Evolutionary conservation across 2,888 invertebrate species (phyloP).

Genomic region (Zeuzera pyrina): DNA sequence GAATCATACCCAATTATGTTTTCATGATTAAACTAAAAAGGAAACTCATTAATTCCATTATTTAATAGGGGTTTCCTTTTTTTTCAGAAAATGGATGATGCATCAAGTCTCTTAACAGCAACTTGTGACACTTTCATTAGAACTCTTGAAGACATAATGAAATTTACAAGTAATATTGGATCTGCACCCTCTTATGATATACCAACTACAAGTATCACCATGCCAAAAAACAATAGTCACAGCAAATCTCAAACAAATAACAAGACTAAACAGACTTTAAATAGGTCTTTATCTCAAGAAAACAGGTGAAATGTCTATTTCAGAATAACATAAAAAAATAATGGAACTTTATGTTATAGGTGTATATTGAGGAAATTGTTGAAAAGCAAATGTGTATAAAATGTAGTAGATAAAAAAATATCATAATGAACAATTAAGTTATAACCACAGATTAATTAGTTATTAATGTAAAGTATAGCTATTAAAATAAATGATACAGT

Average conservation of each 20-base stretch:
- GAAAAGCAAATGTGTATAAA: no score
- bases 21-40: no score
- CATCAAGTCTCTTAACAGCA: slow-evolving; percentile 79
- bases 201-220: slow-evolving; percentile 34
- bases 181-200: slow-evolving; percentile 41
- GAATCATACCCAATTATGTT: background rate
- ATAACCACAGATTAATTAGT: no score
- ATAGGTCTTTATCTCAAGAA: slow-evolving; percentile 56
- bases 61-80: slow-evolving; percentile 4
- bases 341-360: no score
- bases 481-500: no score
- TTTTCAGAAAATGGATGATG: slow-evolving; percentile 80
- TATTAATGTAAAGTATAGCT: no score
- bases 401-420: no score
- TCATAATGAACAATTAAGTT: no score
- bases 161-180: slow-evolving; percentile 55
- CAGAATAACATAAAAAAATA: no score
- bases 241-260: slow-evolving; percentile 23
- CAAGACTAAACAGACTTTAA: slow-evolving; percentile 44
- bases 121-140: slow-evolving; percentile 89
- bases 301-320: slow-evolving; percentile 47
- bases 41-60: background rate
- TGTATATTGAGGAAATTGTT: no score
- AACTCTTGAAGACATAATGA: slow-evolving; percentile 87
- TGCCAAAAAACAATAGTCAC: slow-evolving; percentile 22